These are phyloP conservation scores for Bombycilla garrulus DNA, from an alignment of 2,113 vertebrate species.

Conservation along the genomic window DNA sequence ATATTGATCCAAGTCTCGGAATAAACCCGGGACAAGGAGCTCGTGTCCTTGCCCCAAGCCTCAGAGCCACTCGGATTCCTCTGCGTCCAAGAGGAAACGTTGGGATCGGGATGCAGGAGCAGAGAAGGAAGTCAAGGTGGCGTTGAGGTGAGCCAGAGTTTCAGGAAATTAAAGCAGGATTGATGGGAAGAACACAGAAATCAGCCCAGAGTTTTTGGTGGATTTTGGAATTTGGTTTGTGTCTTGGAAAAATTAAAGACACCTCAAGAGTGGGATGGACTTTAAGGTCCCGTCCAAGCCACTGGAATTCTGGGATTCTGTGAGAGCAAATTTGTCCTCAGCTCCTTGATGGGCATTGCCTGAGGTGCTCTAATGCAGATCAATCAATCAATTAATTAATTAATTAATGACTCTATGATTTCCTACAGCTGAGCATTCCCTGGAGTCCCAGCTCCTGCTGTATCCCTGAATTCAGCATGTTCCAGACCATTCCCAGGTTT, in stretches of 20 bases:
- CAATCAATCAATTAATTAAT: background rate
- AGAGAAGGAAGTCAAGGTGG: background rate
- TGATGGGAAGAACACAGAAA: rapidly evolving
- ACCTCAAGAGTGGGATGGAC: rapidly evolving
- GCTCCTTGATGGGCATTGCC: background rate
- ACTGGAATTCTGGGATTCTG: background rate
- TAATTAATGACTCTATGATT: background rate
- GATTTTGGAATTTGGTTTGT: background rate
- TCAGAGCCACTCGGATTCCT: background rate
- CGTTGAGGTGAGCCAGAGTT: rapidly evolving
- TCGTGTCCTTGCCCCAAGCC: background rate
- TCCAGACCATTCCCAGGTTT: background rate
- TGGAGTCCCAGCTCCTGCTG: rapidly evolving
- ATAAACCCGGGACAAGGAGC: background rate
- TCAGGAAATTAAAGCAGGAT: background rate
- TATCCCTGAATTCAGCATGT: background rate
- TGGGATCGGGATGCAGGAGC: background rate
- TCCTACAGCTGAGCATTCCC: background rate
- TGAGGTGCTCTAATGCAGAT: background rate
- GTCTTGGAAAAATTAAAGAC: rapidly evolving
- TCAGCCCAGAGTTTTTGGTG: background rate
- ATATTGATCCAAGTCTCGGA: background rate
- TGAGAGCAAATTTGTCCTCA: background rate
- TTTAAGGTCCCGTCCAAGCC: background rate
- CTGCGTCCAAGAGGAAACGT: background rate